Evolutionary conservation across 2,797 vertebrate genomes (phyloP).

Genomic region (Aphelocoma californica): DNA sequence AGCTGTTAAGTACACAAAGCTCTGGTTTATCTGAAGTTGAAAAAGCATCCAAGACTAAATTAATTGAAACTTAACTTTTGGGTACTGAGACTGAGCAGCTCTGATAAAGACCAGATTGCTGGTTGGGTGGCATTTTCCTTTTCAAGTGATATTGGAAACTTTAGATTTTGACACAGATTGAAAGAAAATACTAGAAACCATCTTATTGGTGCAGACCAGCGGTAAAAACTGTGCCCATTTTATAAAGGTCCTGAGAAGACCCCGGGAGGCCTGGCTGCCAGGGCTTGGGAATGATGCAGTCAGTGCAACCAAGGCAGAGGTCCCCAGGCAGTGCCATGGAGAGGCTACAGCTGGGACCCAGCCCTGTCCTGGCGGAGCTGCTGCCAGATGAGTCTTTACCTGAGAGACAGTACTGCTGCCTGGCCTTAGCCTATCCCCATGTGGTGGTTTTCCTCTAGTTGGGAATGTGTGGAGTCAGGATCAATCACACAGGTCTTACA

Average conservation of each 20-base stretch:
- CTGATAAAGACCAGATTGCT: not conserved
- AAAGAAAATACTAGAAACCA: not conserved
- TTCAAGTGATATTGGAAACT: not conserved
- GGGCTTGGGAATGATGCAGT: not conserved
- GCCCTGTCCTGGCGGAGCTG: not conserved
- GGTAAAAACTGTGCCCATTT: not conserved
- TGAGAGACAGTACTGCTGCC: not conserved
- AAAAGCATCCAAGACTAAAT: slow-evolving; percentile 19
- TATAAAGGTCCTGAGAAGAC: not conserved
- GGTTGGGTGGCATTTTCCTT: not conserved
- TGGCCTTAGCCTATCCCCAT: not conserved
- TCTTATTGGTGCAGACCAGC: not conserved
- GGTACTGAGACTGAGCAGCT: slow-evolving; percentile 2
- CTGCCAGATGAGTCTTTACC: not conserved
- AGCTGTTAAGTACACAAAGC: not conserved
- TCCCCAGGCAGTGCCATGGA: not conserved
- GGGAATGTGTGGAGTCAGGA: not conserved
- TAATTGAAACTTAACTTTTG: slow-evolving; percentile 6
- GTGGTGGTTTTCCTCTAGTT: not conserved
- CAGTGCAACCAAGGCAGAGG: not conserved
- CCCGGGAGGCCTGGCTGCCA: fast-evolving
- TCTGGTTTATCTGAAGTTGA: not conserved
- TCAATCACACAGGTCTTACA: not conserved
- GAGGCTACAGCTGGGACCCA: not conserved
- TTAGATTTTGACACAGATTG: not conserved